phyloP scores from a whole-genome alignment of 1,140 invertebrate genomes.

The Aphelenchoides avenae region DNA sequence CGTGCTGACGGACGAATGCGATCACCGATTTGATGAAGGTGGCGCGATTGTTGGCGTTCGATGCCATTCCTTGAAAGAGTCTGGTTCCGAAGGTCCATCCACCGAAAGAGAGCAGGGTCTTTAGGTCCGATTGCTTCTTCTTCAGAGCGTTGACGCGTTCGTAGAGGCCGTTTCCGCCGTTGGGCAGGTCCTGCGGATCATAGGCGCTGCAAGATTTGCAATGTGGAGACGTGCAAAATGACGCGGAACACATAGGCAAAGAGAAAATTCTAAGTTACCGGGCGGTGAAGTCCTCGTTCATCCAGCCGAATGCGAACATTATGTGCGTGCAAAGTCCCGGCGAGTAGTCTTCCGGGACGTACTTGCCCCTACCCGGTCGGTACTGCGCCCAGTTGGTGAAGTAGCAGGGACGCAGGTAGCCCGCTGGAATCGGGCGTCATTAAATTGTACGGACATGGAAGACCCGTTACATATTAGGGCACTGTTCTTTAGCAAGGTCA shows the following conservation, averaged over 20 bases:
- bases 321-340: slow-evolving; percentile 90
- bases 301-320: slow-evolving; percentile 91
- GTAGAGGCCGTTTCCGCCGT: slow-evolving; percentile 57
- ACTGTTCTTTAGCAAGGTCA: no score
- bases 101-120: slow-evolving; percentile 60
- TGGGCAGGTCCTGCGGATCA: slow-evolving; percentile 54
- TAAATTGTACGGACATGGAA: no score
- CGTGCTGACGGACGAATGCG: slow-evolving; percentile 43
- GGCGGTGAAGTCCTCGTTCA: slow-evolving; percentile 85
- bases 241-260: no score
- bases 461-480: no score
- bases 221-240: no score
- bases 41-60: slow-evolving; percentile 23
- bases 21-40: slow-evolving; percentile 58
- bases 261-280: no score
- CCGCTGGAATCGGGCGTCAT: no score
- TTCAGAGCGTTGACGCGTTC: slow-evolving; percentile 54
- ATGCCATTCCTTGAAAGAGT: slow-evolving; percentile 45
- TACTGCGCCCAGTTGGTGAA: slow-evolving; percentile 98
- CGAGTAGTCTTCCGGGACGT: slow-evolving; percentile 84
- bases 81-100: slow-evolving; percentile 58
- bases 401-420: slow-evolving; percentile 69
- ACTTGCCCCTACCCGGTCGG: slow-evolving; percentile 83
- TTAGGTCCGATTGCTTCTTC: slow-evolving; percentile 47
- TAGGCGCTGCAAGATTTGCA: no score